Conservation (phyloP, 2,888 invertebrate genomes). For the Tetragonula carbonaria region DNA sequence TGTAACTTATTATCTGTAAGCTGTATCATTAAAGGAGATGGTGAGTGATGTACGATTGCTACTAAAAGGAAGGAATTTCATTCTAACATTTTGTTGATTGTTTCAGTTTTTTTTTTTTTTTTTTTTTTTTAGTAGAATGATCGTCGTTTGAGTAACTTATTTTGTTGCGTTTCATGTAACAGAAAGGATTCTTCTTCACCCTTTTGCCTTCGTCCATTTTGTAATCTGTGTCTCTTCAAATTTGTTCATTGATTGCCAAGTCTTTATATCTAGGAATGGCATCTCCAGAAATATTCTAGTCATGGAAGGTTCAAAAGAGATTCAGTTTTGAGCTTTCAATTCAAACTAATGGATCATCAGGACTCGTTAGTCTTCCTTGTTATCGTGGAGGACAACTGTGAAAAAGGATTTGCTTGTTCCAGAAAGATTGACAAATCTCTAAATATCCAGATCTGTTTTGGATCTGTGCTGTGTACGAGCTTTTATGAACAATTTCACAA, state of each 20-base stretch:
- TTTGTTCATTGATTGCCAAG: constrained; percentile 1
- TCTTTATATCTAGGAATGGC: constrained; percentile 30
- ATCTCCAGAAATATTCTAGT: constrained; percentile 54
- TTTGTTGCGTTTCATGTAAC: not conserved
- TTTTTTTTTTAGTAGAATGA: not conserved
- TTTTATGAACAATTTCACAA: constrained; percentile 22
- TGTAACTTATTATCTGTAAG: constrained; percentile 11
- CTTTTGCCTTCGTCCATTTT: not conserved
- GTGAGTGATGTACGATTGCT: not conserved
- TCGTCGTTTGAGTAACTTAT: not conserved
- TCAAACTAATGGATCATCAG: constrained; percentile 12
- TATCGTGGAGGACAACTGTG: not conserved
- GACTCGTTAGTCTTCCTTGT: not conserved
- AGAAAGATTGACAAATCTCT: not conserved
- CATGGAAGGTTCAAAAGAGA: constrained; percentile 37
- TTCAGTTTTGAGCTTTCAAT: constrained; percentile 9
- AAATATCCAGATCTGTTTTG: not conserved
- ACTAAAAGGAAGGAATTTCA: not conserved
- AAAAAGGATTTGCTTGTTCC: not conserved
- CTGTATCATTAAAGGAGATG: not conserved
- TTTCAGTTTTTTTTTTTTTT: not conserved
- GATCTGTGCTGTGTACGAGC: constrained; percentile 28
- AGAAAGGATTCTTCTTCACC: not conserved
- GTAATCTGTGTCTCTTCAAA: not conserved
- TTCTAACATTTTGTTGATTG: not conserved